Percentiles rank a stretch among this genome's conserved stretches.
These are phyloP conservation scores for Nesometra sesokonis DNA, from an alignment of 35 echinoderm and acorn worm species.

Conservation along the genomic window DNA sequence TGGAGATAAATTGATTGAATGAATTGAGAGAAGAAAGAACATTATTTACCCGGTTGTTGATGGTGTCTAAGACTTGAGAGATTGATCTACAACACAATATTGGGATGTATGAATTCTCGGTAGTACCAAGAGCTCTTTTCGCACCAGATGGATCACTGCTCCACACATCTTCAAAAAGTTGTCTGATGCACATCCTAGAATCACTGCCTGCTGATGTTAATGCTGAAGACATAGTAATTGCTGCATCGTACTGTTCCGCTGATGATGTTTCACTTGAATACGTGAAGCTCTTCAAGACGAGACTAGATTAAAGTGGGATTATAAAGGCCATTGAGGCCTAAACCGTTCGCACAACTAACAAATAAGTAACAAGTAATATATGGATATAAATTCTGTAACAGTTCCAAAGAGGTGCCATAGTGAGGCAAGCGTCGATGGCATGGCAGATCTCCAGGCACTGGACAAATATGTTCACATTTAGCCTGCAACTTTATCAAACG, in stretches of 20 bases:
- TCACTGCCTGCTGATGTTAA: neutral
- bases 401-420: too few relatives aligned
- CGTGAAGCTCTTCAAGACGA: too few relatives aligned
- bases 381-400: neutral
- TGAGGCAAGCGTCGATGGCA: conserved; percentile 15
- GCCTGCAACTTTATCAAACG: too few relatives aligned
- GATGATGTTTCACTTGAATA: too few relatives aligned
- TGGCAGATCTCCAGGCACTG: conserved; percentile 3
- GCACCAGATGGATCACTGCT: conserved; percentile 17
- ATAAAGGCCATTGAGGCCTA: too few relatives aligned
- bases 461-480: neutral
- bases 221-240: neutral
- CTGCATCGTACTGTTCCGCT: too few relatives aligned
- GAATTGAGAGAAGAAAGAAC: too few relatives aligned
- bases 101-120: conserved; percentile 26
- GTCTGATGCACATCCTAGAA: conserved; percentile 13
- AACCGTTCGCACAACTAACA: too few relatives aligned
- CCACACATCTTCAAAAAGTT: conserved; percentile 1
- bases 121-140: conserved; percentile 18
- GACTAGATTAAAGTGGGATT: too few relatives aligned
- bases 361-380: neutral
- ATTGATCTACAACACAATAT: conserved; percentile 9
- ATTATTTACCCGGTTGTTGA: too few relatives aligned
- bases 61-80: neutral
- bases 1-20: too few relatives aligned